A percentile compares a stretch with the other conserved stretches of the same genome.
Evolutionary conservation across 2,888 invertebrate species (phyloP).

Genomic region (Diarsia dahlii): DNA sequence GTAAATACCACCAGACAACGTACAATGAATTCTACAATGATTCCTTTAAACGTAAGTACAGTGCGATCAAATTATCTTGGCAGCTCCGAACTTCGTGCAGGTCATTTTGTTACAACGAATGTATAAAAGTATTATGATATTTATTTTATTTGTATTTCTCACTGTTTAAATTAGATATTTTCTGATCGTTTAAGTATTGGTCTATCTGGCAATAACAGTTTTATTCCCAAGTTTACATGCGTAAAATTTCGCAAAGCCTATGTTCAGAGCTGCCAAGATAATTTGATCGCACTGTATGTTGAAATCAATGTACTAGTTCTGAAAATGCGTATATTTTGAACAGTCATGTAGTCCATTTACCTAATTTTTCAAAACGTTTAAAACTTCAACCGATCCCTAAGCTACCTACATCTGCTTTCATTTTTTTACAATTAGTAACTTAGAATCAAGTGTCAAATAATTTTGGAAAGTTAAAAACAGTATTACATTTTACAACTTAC

Average conservation of each 20-base stretch:
- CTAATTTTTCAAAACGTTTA: slow-evolving; percentile 9
- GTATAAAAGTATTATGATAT: too few species aligned
- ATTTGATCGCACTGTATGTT: too few species aligned
- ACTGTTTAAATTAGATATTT: too few species aligned
- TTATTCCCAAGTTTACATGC: too few species aligned
- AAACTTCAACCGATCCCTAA: slow-evolving; percentile 32
- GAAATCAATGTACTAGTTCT: slow-evolving; percentile 5
- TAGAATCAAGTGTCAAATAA: slow-evolving; percentile 43
- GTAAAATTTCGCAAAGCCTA: too few species aligned
- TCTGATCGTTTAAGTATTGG: too few species aligned
- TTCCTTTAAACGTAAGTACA: slow-evolving; percentile 10
- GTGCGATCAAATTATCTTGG: too few species aligned
- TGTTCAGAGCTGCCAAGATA: too few species aligned
- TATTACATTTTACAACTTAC: slow-evolving; percentile 25
- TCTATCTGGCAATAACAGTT: too few species aligned
- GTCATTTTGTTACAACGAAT: too few species aligned
- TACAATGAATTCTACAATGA: slow-evolving; percentile 21
- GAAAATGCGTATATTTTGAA: slow-evolving; percentile 10
- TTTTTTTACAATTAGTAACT: slow-evolving; percentile 16
- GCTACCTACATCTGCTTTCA: slow-evolving; percentile 31
- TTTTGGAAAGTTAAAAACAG: slow-evolving; percentile 38
- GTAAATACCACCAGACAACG: neutral
- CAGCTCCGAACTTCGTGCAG: too few species aligned
- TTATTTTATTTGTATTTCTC: too few species aligned
- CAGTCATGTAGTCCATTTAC: neutral